phyloP scores from a whole-genome alignment of 2,888 invertebrate genomes.

The Parnassius apollo region DNA sequence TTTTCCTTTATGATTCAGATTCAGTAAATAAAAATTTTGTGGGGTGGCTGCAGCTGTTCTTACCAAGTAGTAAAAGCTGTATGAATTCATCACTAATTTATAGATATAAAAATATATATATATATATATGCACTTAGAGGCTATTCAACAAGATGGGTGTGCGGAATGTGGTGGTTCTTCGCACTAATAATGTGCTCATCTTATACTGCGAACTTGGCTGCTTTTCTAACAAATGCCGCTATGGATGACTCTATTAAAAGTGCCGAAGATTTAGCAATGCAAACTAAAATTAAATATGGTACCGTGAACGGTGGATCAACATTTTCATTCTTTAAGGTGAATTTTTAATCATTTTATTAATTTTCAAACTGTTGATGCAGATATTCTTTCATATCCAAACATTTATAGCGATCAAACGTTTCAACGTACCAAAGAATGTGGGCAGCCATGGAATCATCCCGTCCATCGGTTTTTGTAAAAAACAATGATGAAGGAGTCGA shows the following conservation, averaged over 20 bases:
- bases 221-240: conserved; percentile 94
- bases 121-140: conserved; percentile 80
- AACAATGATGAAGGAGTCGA: conserved; percentile 94
- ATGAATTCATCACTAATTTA: neutral
- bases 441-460: conserved; percentile 92
- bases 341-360: neutral
- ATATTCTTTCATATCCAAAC: neutral
- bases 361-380: too few species aligned
- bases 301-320: conserved; percentile 95
- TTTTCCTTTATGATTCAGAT: too few species aligned
- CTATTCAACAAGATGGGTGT: conserved; percentile 93
- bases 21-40: too few species aligned
- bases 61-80: too few species aligned
- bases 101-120: too few species aligned
- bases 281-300: conserved; percentile 98
- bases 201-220: conserved; percentile 96
- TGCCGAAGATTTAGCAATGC: conserved; percentile 95
- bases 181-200: conserved; percentile 96
- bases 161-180: conserved; percentile 98
- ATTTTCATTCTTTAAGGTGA: conserved; percentile 92
- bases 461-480: conserved; percentile 90
- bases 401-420: conserved; percentile 89
- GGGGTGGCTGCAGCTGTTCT: too few species aligned
- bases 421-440: conserved; percentile 95
- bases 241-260: conserved; percentile 94